These are phyloP conservation scores for Thelaira solivaga DNA, from an alignment of 2,888 invertebrate species.

Conservation along the genomic window DNA sequence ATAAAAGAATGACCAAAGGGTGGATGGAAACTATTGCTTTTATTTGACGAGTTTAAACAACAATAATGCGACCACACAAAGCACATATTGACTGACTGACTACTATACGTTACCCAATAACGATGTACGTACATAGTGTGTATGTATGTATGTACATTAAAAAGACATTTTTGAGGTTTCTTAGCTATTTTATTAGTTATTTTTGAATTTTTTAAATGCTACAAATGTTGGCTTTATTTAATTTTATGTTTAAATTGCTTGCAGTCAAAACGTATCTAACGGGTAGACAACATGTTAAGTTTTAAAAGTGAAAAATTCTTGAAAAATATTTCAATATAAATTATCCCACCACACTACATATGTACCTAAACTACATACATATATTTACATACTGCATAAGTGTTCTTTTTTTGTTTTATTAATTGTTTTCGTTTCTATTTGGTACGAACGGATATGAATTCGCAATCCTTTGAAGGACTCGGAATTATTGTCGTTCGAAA, in stretches of 20 bases:
- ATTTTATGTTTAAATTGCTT: slow-evolving; percentile 65
- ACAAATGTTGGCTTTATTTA: slow-evolving; percentile 68
- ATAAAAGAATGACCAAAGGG: neutral
- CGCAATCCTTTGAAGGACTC: slow-evolving; percentile 28
- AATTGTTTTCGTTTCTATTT: neutral
- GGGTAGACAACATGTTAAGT: slow-evolving; percentile 66
- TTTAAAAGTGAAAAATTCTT: slow-evolving; percentile 49
- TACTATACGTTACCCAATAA: slow-evolving; percentile 29
- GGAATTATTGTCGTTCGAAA: slow-evolving; percentile 30
- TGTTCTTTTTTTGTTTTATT: slow-evolving; percentile 10
- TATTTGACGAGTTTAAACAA: neutral
- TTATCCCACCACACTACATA: slow-evolving; percentile 6
- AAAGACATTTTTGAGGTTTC: slow-evolving; percentile 56
- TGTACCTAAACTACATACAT: slow-evolving; percentile 8
- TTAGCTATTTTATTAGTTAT: neutral
- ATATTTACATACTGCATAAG: slow-evolving; percentile 9
- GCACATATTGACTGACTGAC: neutral
- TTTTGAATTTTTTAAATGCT: slow-evolving; percentile 32
- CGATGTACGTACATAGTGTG: neutral
- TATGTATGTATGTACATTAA: no score
- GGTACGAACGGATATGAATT: slow-evolving; percentile 40
- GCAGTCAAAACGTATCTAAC: slow-evolving; percentile 69
- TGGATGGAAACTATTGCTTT: neutral
- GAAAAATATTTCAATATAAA: slow-evolving; percentile 14
- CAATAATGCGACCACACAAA: no score